Conservation (phyloP, 2,888 invertebrate species). For the Saturnia japonica region DNA sequence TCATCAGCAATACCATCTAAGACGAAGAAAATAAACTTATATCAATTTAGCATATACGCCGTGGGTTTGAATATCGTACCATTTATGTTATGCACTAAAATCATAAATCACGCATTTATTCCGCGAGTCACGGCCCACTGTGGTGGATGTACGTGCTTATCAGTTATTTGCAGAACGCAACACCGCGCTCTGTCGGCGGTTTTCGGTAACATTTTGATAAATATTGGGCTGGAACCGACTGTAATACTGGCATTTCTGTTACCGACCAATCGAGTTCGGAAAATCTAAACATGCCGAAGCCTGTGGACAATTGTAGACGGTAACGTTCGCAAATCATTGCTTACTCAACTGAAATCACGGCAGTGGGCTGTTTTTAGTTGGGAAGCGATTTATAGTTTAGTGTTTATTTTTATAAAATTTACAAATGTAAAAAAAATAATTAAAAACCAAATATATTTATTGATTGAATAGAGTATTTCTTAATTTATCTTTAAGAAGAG, state of each 20-base stretch:
- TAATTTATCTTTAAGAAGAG: no score
- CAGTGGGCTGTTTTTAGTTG: constrained; percentile 3
- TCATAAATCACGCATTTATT: constrained; percentile 79
- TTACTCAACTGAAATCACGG: constrained; percentile 40
- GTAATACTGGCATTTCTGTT: constrained; percentile 39
- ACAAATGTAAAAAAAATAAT: no score
- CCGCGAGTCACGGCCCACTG: constrained; percentile 64
- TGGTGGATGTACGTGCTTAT: constrained; percentile 74
- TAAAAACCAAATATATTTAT: no score
- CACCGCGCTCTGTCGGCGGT: constrained; percentile 46
- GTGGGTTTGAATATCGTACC: constrained; percentile 12
- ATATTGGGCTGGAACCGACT: constrained; percentile 57
- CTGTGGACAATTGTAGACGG: constrained; percentile 32
- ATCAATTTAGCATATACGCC: background rate
- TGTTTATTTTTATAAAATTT: no score
- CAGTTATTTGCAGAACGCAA: constrained; percentile 72
- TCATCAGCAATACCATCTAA: background rate
- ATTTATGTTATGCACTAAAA: constrained; percentile 54
- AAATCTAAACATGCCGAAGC: constrained; percentile 41
- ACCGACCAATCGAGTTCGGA: constrained; percentile 34
- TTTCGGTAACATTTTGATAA: constrained; percentile 70
- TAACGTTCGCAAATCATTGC: constrained; percentile 44
- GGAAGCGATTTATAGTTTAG: constrained; percentile 2
- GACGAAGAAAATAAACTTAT: constrained; percentile 7
- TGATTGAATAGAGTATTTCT: no score